Evolutionary conservation across 2,888 invertebrate genomes (phyloP).

Genomic region (Malthinus flaveolus): DNA sequence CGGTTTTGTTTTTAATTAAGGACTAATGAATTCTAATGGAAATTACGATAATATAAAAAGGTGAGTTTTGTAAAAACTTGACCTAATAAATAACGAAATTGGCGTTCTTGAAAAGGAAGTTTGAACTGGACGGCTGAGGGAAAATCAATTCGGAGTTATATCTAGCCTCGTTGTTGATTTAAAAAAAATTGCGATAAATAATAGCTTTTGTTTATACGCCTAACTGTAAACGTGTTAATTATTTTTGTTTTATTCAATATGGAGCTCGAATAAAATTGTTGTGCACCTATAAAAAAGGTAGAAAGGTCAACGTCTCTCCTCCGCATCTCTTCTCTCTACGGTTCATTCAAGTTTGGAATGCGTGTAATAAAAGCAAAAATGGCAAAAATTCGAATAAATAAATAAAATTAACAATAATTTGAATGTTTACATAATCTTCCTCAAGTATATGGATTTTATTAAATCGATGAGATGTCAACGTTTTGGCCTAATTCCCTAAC

Average conservation of each 20-base stretch:
- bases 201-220: background rate
- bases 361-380: too few relatives aligned
- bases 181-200: background rate
- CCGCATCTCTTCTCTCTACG: background rate
- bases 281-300: background rate
- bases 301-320: constrained; percentile 2
- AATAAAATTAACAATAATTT: background rate
- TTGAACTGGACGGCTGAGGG: too few relatives aligned
- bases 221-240: constrained; percentile 1
- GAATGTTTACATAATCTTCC: too few relatives aligned
- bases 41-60: background rate
- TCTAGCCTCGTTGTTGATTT: background rate
- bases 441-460: too few relatives aligned
- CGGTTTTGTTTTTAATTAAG: background rate
- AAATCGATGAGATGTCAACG: too few relatives aligned
- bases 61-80: background rate
- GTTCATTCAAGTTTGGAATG: background rate
- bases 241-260: constrained; percentile 1
- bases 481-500: too few relatives aligned
- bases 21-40: constrained; percentile 1
- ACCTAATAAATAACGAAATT: too few relatives aligned
- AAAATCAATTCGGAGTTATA: background rate
- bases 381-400: background rate
- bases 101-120: too few relatives aligned
- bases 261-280: background rate